Conservation (phyloP, 2,888 invertebrate species). For the Petrolisthes manimaculis region DNA sequence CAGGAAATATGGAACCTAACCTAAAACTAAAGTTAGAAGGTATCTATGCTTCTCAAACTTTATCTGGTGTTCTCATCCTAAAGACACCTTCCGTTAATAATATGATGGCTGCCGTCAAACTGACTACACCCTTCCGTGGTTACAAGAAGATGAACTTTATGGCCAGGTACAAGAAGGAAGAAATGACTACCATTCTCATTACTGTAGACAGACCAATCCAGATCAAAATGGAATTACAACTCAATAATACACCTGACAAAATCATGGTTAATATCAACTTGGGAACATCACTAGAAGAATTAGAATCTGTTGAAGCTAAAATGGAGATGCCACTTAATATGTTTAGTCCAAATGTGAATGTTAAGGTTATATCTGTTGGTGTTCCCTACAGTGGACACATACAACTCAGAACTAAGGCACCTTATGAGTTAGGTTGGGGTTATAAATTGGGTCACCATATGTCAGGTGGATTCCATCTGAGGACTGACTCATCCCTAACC, state of each 20-base stretch:
- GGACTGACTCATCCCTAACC: constrained; percentile 36
- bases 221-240: constrained; percentile 28
- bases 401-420: constrained; percentile 42
- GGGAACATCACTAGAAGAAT: constrained; percentile 35
- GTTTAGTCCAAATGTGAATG: constrained; percentile 16
- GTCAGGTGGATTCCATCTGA: constrained; percentile 38
- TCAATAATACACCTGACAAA: constrained; percentile 20
- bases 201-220: constrained; percentile 34
- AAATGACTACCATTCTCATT: constrained; percentile 15
- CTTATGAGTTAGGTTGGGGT: constrained; percentile 37
- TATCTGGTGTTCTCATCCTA: constrained; percentile 36
- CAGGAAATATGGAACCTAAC: constrained; percentile 19
- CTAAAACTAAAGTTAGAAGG: constrained; percentile 35
- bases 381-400: constrained; percentile 31
- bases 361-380: not conserved
- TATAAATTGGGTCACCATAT: not conserved
- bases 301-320: constrained; percentile 33
- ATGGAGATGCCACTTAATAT: constrained; percentile 47
- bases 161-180: constrained; percentile 7
- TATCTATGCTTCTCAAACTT: constrained; percentile 19
- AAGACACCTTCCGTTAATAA: constrained; percentile 19
- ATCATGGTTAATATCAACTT: constrained; percentile 22
- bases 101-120: constrained; percentile 22
- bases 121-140: constrained; percentile 48
- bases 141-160: constrained; percentile 33